Conservation (phyloP, 2,113 vertebrate genomes). For the Ammodytes dubius region DNA sequence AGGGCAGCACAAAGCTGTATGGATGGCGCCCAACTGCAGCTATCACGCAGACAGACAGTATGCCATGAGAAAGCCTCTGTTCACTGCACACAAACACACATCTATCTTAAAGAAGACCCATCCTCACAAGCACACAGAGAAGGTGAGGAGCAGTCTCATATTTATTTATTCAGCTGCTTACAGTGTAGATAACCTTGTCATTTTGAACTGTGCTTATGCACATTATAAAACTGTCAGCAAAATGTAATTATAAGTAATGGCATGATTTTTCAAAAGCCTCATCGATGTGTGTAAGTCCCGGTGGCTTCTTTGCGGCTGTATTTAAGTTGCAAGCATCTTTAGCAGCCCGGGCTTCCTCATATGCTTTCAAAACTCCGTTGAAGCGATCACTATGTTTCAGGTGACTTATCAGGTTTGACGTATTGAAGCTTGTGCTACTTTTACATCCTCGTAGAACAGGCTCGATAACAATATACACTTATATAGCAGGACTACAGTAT, state of each 20-base stretch:
- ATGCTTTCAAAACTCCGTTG: neutral
- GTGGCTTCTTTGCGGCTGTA: neutral
- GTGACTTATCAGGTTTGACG: neutral
- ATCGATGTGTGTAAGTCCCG: neutral
- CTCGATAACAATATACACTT: neutral
- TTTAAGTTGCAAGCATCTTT: neutral
- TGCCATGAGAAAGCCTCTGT: conserved; percentile 48
- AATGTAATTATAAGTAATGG: too few relatives aligned
- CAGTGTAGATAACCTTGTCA: too few relatives aligned
- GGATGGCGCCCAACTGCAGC: conserved; percentile 69
- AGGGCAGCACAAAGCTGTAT: conserved; percentile 47
- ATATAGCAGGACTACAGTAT: too few relatives aligned
- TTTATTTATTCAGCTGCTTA: too few relatives aligned
- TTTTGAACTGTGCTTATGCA: too few relatives aligned
- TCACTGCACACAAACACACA: conserved; percentile 47
- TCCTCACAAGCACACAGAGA: conserved; percentile 26
- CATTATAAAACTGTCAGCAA: too few relatives aligned
- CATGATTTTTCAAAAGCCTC: neutral
- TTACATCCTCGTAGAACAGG: neutral
- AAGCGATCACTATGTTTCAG: neutral
- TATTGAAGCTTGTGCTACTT: neutral
- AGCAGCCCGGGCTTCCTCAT: neutral
- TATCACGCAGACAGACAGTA: conserved; percentile 67
- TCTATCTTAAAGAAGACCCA: conserved; percentile 77
- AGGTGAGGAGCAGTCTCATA: conserved; percentile 63